A percentile compares a stretch with the other conserved stretches of the same genome.
Conservation (phyloP, 2,113 vertebrate species). For the Rhinolophus ferrumequinum region DNA sequence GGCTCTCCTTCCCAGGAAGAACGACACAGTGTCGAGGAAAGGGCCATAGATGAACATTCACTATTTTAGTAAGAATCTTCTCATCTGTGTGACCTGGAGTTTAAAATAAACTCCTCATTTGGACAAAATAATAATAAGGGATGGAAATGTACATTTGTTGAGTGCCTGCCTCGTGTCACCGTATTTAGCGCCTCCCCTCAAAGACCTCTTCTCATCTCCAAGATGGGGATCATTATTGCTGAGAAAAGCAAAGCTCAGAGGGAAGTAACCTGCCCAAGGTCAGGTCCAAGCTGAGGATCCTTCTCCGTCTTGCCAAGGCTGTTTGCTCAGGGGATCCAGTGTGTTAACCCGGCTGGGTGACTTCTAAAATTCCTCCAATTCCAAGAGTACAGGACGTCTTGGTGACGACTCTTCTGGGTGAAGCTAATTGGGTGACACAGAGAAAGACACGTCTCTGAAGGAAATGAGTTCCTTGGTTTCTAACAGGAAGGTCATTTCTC, state of each 20-base stretch:
- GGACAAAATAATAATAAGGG: background rate
- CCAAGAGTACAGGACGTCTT: accelerated
- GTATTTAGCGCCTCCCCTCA: background rate
- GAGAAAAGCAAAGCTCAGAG: background rate
- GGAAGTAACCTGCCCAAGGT: background rate
- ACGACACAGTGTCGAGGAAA: background rate
- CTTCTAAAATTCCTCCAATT: background rate
- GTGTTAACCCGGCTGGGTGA: background rate
- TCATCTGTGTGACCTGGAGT: background rate
- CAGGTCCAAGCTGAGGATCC: background rate
- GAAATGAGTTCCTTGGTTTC: background rate
- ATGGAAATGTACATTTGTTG: background rate
- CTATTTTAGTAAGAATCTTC: background rate
- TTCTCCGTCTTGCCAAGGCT: background rate
- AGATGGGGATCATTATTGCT: background rate
- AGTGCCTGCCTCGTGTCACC: accelerated
- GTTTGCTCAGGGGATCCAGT: background rate
- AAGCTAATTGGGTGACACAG: slow-evolving; percentile 58
- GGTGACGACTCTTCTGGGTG: background rate
- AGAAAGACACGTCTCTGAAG: background rate
- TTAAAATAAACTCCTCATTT: background rate
- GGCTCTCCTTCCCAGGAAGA: background rate
- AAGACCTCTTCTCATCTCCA: background rate
- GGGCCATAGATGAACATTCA: background rate
- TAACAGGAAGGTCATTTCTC: background rate